Evolutionary conservation across 2,888 invertebrate genomes (phyloP), one percentile per base, ranked within the genome.

Genomic region (Halictus quadricinctus): DNA sequence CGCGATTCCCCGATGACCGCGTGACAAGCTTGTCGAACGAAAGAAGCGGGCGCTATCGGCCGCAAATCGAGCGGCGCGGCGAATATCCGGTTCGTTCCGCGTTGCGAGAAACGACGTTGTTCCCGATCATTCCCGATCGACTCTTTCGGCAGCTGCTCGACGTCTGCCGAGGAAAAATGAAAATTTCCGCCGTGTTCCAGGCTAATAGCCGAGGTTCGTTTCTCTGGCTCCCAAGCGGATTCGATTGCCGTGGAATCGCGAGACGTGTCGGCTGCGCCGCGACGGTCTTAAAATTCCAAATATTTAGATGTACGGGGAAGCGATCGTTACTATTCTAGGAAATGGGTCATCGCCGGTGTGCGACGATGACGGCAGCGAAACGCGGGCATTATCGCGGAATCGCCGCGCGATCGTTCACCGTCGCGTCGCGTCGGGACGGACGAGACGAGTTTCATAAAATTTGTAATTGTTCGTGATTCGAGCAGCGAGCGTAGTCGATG

Each of bases 301-400:
- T 64, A 64, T 64, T 64, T 64, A 64, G 64, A 64, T 64, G 29
- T 13, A 64, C n/a, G 41, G 21, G 41, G 41, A 70, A 70, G 41
- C 78, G 48, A 66, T 75, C 46, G 80, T 6, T 74, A 54, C 80
- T 82, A 74, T 80, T 74, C 74, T 41, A 46, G 75, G 74, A 81
- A 81, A 66, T 41, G 80, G 64, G 64, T 29, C 64, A 64, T 64
- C 64, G 64, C 29, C 15, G 15, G 54, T 54, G 64, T 64, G 64
- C 64, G 25, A 60, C 36, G 36, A 36, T 36, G 36, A 36, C 25
- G 25, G 2, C 25, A 7, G n/a, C 60, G 29, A 64, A 64, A 64
- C 64, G 7, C 64, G 15, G 29, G 3, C 54, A 21, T 10, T n/a
- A 3, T 54, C 21, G 54, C 21, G 54, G 21, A 64, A 29, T 64